Base-by-base conservation (phyloP, 2,888 invertebrate species). In the Tholera decimalis region DNA sequence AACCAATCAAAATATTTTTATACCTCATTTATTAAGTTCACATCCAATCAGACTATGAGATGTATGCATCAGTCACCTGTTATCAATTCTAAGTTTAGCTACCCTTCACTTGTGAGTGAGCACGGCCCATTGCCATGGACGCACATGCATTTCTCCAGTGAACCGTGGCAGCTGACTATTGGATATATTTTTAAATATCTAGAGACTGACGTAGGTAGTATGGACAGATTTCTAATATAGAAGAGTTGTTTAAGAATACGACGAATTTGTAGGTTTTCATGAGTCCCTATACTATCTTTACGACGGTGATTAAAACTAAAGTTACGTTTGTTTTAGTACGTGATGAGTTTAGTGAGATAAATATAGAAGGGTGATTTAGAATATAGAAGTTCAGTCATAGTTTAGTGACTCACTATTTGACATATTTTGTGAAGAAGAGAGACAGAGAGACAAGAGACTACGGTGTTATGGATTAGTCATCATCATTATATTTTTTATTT, bases 81-180 rank as follows among this genome's bases (percentile, higher is more conserved):
- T 33, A 58, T 18, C 53, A 26, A 13, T 41, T 54, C 70, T 39
- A 73, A 58, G 70, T 62, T 56, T 70, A 76, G 58, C 33, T 33
- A 37, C 7, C 24, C 58, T 63, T 56, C 77, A 28, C 13, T 37
- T 22, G 7, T 44, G 71, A 71, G 28, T 41, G 77, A 44, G 24
- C 63, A 41, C 54, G 46, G 41, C 62, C 49, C 75, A 57, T 57
- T 68, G 54, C 49, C 28, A 13, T 59, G 77, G 33, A 20, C 30
- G 24, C 70, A 41, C 53, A 24, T 54, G 15, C 43, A 15, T 37
- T 30, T 70, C 58, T 63, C 60, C 65, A 72, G 53, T 35, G 53
- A 57, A 57, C 60, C 18, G 49, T 41, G 26, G 47, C 60, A 33
- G 13, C 30, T 65, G 77, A 76, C 56, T 64, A 35, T 50, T n/a